phyloP scores from a whole-genome alignment of 2,888 invertebrate genomes.

The Euzophera pinguis region DNA sequence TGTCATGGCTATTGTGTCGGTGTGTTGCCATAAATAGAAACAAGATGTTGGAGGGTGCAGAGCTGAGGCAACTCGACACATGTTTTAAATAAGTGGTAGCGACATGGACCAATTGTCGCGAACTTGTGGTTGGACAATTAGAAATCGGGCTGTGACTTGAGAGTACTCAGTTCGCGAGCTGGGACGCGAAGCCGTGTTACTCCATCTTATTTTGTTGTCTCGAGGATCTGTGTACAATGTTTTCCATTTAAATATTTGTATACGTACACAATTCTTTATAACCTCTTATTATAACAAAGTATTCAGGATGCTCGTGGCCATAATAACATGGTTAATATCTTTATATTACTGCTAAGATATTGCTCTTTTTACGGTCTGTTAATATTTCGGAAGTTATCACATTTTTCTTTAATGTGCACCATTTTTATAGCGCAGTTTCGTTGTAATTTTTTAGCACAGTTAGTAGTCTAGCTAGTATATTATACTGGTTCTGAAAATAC shows the following conservation, averaged over 20 bases:
- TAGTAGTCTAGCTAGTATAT: not conserved
- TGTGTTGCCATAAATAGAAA: slow-evolving; percentile 58
- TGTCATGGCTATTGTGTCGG: slow-evolving; percentile 56
- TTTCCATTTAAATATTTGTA: slow-evolving; percentile 35
- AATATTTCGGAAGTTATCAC: slow-evolving; percentile 22
- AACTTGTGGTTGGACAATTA: slow-evolving; percentile 45
- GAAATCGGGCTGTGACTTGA: slow-evolving; percentile 43
- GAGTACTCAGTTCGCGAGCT: slow-evolving; percentile 48
- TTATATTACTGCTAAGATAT: slow-evolving; percentile 17
- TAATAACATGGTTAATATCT: slow-evolving; percentile 34
- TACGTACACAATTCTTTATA: not conserved
- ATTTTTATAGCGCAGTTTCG: slow-evolving; percentile 13
- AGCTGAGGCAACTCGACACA: slow-evolving; percentile 34
- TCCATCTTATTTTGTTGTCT: slow-evolving; percentile 43
- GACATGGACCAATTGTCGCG: slow-evolving; percentile 27
- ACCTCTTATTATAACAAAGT: slow-evolving; percentile 13
- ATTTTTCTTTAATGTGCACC: slow-evolving; percentile 14
- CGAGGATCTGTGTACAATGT: slow-evolving; percentile 37
- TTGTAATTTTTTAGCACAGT: slow-evolving; percentile 5
- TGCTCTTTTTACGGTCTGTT: slow-evolving; percentile 15
- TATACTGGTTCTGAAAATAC: too few relatives aligned
- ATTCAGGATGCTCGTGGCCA: slow-evolving; percentile 30
- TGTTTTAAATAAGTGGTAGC: slow-evolving; percentile 43
- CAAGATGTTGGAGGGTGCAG: slow-evolving; percentile 47
- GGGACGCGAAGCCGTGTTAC: slow-evolving; percentile 30